Evolutionary conservation across 1,140 invertebrate genomes (phyloP).

Genomic region (Drosophila truncata): DNA sequence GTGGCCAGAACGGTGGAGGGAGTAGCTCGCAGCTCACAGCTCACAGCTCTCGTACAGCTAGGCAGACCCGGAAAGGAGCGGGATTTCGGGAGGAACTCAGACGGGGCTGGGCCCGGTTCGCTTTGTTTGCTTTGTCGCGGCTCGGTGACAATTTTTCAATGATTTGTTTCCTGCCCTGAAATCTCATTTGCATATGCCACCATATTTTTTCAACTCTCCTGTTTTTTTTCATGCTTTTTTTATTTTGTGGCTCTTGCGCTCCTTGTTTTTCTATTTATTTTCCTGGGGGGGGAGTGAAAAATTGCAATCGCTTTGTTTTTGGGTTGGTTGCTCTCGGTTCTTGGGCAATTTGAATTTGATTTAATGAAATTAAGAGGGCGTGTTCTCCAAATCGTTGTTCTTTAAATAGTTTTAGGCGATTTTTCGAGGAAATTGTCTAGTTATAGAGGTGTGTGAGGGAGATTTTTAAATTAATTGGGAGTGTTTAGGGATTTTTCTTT

Average conservation of each 20-base stretch:
- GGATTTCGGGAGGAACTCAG: conserved; percentile 13
- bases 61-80: conserved; percentile 1
- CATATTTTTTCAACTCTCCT: conserved; percentile 61
- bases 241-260: background rate
- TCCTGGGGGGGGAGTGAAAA: conserved; percentile 56
- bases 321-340: conserved; percentile 23
- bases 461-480: conserved; percentile 5
- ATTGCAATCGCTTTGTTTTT: conserved; percentile 72
- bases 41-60: background rate
- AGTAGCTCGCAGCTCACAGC: conserved; percentile 8
- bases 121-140: conserved; percentile 60
- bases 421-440: conserved; percentile 9
- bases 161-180: conserved; percentile 75
- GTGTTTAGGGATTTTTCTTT: background rate
- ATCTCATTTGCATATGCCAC: conserved; percentile 80
- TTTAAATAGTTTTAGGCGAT: conserved; percentile 39
- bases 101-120: conserved; percentile 24
- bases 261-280: conserved; percentile 16
- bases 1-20: conserved; percentile 53
- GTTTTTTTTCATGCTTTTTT: conserved; percentile 13
- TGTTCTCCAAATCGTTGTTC: conserved; percentile 52
- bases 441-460: background rate
- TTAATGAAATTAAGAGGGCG: conserved; percentile 66
- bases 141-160: conserved; percentile 85
- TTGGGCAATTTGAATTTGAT: conserved; percentile 61